phyloP scores from a whole-genome alignment of 2,888 invertebrate species.

The Plebejus melissa region DNA sequence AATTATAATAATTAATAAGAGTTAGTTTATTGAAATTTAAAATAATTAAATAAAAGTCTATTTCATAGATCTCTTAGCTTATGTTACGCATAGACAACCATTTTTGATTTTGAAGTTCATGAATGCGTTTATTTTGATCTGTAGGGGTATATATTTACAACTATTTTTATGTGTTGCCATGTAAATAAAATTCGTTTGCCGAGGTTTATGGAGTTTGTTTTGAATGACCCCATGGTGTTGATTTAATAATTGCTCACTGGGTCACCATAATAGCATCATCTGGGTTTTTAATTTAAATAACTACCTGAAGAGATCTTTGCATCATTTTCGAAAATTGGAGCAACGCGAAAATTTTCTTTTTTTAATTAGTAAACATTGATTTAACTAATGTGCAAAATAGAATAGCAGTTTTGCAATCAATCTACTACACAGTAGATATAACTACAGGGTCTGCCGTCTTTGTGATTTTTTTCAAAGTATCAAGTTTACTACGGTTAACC shows the following conservation, averaged over 20 bases:
- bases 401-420: background rate
- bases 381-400: background rate
- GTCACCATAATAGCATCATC: background rate
- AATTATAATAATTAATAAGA: background rate
- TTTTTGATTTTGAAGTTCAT: background rate
- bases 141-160: background rate
- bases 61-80: background rate
- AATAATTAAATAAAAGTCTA: background rate
- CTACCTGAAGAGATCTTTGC: background rate
- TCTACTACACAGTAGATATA: background rate
- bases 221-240: slow-evolving; percentile 9
- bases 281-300: slow-evolving; percentile 16
- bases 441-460: background rate
- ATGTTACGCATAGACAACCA: background rate
- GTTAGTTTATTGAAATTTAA: background rate
- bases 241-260: background rate
- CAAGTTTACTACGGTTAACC: too few species aligned
- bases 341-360: background rate
- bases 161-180: background rate
- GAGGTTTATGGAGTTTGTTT: slow-evolving; percentile 18
- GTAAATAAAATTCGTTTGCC: background rate
- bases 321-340: background rate
- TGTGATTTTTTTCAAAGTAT: background rate
- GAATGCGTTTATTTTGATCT: background rate
- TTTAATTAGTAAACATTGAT: too few species aligned